Base-by-base conservation (phyloP, 2,113 vertebrate species). In the Dasyornis broadbenti region DNA sequence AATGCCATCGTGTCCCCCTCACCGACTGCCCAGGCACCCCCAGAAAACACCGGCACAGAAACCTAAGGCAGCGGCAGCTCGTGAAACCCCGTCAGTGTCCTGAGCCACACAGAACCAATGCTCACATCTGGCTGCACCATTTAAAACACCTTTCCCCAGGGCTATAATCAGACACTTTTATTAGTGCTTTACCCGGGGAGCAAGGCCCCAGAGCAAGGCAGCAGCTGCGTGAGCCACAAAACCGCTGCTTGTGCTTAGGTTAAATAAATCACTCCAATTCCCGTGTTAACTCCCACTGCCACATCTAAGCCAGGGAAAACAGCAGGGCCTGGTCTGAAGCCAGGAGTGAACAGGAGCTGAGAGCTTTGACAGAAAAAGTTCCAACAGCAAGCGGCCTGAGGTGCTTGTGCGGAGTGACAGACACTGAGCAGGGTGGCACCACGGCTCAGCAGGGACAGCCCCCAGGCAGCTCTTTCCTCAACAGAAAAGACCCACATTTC, bases 181-280 rank as follows among this genome's bases (percentile, higher is more conserved):
- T 81, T 66, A 81, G 47, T 37, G 40, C 69, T 93, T 77, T 81
- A 82, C 15, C 22, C 86, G 91, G 69, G 5, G 40, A 86, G 57
- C 45, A 77, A 65, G 59, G 80, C 76, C 71, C 18, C 72, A 53
- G 66, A 80, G 59, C 17, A 37, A 69, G 71, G 76, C 78, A 82
- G 78, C 65, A 60, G 63, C 82, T 82, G 35, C 14, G 15, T 12
- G 42, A 91, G 65, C 73, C 81, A 79, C 79, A 82, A 85, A 71
- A 77, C 0, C 30, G 77, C 59, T 24, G 30, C 33, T 86, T 54
- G 53, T 49, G 35, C 86, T 84, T 37, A 33, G 57, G 15, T 87
- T 84, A 44, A 96, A 89, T 91, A 91, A 96, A 94, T 94, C 96
- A 90, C 50, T 52, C 28, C 18, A 84, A 85, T 96, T 95, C 73